Percentiles rank a stretch among this genome's conserved stretches.
phyloP scores from a whole-genome alignment of 1,140 invertebrate genomes.

The Heliconius hermathena region DNA sequence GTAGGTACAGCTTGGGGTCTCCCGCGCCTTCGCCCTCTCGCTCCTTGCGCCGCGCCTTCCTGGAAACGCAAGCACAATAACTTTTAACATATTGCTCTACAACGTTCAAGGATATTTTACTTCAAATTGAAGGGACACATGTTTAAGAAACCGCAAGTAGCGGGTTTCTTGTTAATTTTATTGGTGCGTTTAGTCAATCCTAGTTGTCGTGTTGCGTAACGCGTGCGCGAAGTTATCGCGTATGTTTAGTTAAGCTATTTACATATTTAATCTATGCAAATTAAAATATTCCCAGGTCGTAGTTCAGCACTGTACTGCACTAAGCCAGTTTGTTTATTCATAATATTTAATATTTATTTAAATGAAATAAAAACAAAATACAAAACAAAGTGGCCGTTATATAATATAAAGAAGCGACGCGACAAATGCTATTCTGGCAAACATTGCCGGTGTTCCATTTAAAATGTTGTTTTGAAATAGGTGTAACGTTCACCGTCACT shows the following conservation, averaged over 20 bases:
- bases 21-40: slow-evolving; percentile 92
- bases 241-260: too few species aligned
- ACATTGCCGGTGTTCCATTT: background rate
- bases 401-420: background rate
- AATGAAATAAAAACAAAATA: background rate
- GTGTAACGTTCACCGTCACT: background rate
- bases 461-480: background rate
- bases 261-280: too few species aligned
- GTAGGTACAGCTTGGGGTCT: slow-evolving; percentile 97
- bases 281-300: too few species aligned
- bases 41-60: slow-evolving; percentile 98
- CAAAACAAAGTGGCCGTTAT: background rate
- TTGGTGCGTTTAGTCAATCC: too few species aligned
- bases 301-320: too few species aligned
- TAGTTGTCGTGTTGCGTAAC: too few species aligned
- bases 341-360: background rate
- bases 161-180: too few species aligned
- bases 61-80: slow-evolving; percentile 78
- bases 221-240: too few species aligned
- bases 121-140: too few species aligned
- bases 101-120: too few species aligned
- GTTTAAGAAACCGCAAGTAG: too few species aligned
- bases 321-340: too few species aligned
- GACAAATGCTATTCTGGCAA: background rate
- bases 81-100: background rate